A percentile compares a stretch with the other conserved stretches of the same genome.
These are phyloP conservation scores for Cathartes aura DNA, from an alignment of 2,113 vertebrate genomes.

Conservation along the genomic window DNA sequence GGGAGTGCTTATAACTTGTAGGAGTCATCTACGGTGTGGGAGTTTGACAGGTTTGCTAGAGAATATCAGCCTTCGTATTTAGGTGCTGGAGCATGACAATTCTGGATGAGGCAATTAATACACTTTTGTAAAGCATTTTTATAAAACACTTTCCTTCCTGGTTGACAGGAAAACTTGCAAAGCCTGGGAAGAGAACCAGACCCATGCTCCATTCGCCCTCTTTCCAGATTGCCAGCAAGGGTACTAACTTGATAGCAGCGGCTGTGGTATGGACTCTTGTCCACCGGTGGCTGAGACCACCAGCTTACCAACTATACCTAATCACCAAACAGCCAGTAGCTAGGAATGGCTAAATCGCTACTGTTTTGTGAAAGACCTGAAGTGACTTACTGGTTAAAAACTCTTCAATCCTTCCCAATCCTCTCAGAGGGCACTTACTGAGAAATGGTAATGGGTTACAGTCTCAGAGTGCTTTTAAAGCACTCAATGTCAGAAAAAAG, in stretches of 20 bases:
- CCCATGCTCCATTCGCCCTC: not conserved
- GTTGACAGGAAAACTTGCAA: not conserved
- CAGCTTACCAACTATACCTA: fast-evolving
- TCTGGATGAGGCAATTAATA: not conserved
- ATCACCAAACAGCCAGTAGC: not conserved
- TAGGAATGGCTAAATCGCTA: not conserved
- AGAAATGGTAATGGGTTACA: slow-evolving; percentile 46
- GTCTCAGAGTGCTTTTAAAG: slow-evolving; percentile 48
- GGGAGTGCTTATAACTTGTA: not conserved
- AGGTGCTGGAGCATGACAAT: not conserved
- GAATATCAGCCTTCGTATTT: not conserved
- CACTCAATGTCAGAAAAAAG: slow-evolving; percentile 47
- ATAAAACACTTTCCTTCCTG: not conserved
- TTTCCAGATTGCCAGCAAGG: not conserved
- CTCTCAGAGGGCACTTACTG: slow-evolving; percentile 46
- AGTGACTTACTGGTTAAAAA: slow-evolving; percentile 35
- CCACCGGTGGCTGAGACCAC: not conserved
- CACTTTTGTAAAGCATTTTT: not conserved
- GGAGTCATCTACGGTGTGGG: not conserved
- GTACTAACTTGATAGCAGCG: not conserved
- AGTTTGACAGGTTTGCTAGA: not conserved
- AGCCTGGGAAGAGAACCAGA: not conserved
- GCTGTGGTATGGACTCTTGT: not conserved
- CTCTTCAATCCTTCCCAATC: not conserved
- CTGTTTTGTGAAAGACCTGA: not conserved